These are phyloP conservation scores for Ceratotherium simum DNA, from an alignment of 2,113 vertebrate genomes.

Conservation along the genomic window DNA sequence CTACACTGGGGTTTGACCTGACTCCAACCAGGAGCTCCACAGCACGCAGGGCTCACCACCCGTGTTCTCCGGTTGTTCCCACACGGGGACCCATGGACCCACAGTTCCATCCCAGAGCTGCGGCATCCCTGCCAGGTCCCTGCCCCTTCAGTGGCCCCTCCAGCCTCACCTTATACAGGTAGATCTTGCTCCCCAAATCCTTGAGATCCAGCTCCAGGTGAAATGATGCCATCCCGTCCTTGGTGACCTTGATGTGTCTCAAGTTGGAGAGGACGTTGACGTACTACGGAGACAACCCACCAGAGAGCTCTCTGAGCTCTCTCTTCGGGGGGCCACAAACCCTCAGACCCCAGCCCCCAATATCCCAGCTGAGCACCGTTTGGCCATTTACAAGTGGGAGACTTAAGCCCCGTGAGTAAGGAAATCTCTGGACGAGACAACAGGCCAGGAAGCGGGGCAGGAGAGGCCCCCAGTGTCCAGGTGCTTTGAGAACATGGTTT, in stretches of 20 bases:
- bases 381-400: not conserved
- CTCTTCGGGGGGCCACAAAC: not conserved
- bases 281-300: conserved; percentile 82
- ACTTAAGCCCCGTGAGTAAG: not conserved
- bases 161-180: conserved; percentile 92
- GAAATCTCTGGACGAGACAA: not conserved
- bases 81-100: too few relatives aligned
- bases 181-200: conserved; percentile 88
- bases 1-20: not conserved
- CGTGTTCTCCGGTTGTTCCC: not conserved
- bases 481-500: not conserved
- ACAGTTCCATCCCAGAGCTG: too few relatives aligned
- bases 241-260: conserved; percentile 88
- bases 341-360: fast-evolving
- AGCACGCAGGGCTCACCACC: not conserved
- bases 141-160: fast-evolving
- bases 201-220: conserved; percentile 93
- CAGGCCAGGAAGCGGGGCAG: not conserved
- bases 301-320: not conserved
- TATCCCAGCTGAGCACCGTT: fast-evolving
- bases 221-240: conserved; percentile 87
- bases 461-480: not conserved
- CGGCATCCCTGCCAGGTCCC: not conserved
- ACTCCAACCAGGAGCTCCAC: not conserved
- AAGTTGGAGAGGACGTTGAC: conserved; percentile 87